Evolutionary conservation across 2,888 invertebrate genomes (phyloP), one percentile per base, ranked within the genome.

Genomic region (Lasioglossum morio): DNA sequence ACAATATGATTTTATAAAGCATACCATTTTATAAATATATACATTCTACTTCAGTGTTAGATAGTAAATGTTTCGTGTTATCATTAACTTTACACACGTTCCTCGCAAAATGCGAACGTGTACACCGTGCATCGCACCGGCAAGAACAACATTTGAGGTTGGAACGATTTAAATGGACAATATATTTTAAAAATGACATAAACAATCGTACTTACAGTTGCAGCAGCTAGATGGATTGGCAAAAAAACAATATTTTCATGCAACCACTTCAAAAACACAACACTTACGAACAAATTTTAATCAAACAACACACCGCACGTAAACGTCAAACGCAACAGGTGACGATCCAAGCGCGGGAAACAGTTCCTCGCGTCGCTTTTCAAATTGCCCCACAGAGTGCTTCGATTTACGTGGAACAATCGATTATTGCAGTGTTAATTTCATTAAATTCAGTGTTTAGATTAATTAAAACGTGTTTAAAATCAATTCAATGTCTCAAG

Each of bases 301-400:
- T 75, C 48, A 30, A 76, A 63, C n/a, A 27, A 19, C 23, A 43
- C 30, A n/a, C 48, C 16, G 8, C 37, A 63, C 16, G 12, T n/a
- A 30, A 72, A 63, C 77, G 75, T 84, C 80, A 78, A 84, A 87
- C 43, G 91, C 91, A 91, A 90, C 91, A 91, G 87, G 91, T 91
- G 77, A 87, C 40, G 75, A 63, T 57, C 14, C 84, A 48, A 77
- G 57, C 87, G 91, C 91, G 91, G 77, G 87, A 85, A 87, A 74
- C 34, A 60, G 57, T 81, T n/a, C 4, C 3, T 66, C 46, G 2
- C 4, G 12, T 16, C 27, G 43, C 27, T 66, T 60, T 73, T 43
- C 8, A 70, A 40, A 75, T 63, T 57, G 23, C 10, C 69, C 81
- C 14, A 30, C 27, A 79, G 75, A 76, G 75, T 60, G 85, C 63